Conservation (phyloP, 1,140 invertebrate genomes). For the Bradynema listronoti region DNA sequence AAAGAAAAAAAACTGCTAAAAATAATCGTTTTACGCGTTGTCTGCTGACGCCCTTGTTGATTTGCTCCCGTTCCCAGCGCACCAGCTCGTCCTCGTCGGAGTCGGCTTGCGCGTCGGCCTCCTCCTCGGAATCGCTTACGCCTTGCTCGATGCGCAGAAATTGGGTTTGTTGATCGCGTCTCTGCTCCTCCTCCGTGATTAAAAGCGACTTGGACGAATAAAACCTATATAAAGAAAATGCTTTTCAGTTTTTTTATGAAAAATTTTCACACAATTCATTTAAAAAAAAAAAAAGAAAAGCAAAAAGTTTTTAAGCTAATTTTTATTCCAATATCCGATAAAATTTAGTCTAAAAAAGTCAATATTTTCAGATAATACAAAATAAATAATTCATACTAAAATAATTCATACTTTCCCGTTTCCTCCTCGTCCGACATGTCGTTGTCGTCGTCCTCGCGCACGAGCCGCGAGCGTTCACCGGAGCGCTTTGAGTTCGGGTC, state of each 20-base stretch:
- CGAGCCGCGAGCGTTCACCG: too few species aligned
- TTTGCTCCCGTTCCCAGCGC: neutral
- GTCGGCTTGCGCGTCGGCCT: neutral
- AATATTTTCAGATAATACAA: slow-evolving; percentile 6
- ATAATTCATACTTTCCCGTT: slow-evolving; percentile 6
- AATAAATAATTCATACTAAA: neutral
- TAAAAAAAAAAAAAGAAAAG: too few species aligned
- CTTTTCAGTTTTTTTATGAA: too few species aligned
- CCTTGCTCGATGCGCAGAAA: slow-evolving; percentile 38
- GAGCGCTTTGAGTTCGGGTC: too few species aligned
- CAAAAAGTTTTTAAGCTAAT: too few species aligned
- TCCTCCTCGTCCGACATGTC: slow-evolving; percentile 45
- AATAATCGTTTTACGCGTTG: slow-evolving; percentile 4
- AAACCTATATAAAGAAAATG: slow-evolving; percentile 34
- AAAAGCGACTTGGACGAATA: slow-evolving; percentile 38
- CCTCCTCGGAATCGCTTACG: slow-evolving; percentile 26
- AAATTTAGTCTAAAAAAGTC: too few species aligned
- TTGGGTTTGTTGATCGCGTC: slow-evolving; percentile 37
- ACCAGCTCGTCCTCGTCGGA: slow-evolving; percentile 22
- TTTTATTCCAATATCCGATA: too few species aligned
- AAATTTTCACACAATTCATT: too few species aligned
- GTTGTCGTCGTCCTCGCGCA: slow-evolving; percentile 44
- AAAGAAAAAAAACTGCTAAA: slow-evolving; percentile 21
- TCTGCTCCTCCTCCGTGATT: slow-evolving; percentile 30
- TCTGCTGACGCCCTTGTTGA: neutral